Evolutionary conservation across 2,113 vertebrate genomes (phyloP).

Genomic region (Orthonyx spaldingii): DNA sequence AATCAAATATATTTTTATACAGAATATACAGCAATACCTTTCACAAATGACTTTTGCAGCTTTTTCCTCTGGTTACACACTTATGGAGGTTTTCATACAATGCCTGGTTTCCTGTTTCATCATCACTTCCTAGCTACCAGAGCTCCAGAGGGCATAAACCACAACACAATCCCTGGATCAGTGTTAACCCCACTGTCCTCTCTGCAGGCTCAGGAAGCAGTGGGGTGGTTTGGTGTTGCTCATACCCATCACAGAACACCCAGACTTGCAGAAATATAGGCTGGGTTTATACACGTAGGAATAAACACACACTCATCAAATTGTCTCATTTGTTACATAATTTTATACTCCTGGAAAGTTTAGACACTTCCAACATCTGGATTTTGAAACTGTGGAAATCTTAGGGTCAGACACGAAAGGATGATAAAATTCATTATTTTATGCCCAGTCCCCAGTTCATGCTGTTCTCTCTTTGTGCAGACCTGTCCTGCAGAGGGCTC

Average conservation of each 20-base stretch:
- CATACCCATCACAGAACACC: background rate
- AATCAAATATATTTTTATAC: constrained; percentile 9
- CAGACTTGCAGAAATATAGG: background rate
- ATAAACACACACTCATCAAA: background rate
- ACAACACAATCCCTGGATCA: background rate
- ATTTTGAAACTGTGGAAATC: background rate
- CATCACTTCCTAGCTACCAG: constrained; percentile 38
- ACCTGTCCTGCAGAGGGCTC: background rate
- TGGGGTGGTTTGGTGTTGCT: background rate
- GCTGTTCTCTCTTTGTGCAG: background rate
- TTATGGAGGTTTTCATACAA: constrained; percentile 44
- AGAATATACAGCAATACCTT: constrained; percentile 14
- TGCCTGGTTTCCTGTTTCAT: constrained; percentile 51
- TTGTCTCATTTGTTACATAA: background rate
- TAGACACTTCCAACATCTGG: background rate
- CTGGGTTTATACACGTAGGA: background rate
- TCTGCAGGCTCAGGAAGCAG: background rate
- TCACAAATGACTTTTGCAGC: constrained; percentile 27
- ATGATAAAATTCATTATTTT: background rate
- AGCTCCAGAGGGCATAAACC: constrained; percentile 24
- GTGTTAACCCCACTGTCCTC: background rate
- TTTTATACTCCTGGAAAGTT: background rate
- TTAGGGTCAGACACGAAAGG: background rate
- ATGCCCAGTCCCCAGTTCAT: background rate
- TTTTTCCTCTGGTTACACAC: constrained; percentile 42